Percentiles rank a stretch among this genome's conserved stretches.
Conservation (phyloP, 2,888 invertebrate genomes). For the Perizoma flavofasciatum region DNA sequence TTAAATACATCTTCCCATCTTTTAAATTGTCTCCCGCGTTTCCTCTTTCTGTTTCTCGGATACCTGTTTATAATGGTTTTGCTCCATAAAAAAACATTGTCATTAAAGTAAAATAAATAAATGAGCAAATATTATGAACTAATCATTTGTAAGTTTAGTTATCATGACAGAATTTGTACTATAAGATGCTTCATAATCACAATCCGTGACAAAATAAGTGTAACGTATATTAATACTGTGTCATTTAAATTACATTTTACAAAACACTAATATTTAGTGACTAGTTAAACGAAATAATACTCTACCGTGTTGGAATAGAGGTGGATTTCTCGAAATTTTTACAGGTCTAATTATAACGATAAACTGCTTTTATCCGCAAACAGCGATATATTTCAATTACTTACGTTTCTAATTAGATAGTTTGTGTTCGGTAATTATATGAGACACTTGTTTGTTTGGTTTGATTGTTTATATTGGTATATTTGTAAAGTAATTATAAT, state of each 20-base stretch:
- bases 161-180: conserved; percentile 7
- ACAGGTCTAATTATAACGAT: conserved; percentile 6
- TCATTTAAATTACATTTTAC: too few species aligned
- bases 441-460: conserved; percentile 22
- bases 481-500: conserved; percentile 10
- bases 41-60: too few species aligned
- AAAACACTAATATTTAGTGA: too few species aligned
- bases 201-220: too few species aligned
- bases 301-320: conserved; percentile 3
- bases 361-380: conserved; percentile 22
- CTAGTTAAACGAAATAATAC: conserved; percentile 7
- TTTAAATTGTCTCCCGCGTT: too few species aligned
- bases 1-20: too few species aligned
- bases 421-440: conserved; percentile 24
- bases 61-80: too few species aligned
- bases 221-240: too few species aligned
- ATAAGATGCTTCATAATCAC: conserved; percentile 2
- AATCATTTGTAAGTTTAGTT: too few species aligned
- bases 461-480: conserved; percentile 10
- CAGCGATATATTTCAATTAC: conserved; percentile 29
- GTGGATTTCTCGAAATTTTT: background rate
- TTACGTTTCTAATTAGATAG: conserved; percentile 18
- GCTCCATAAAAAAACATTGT: too few species aligned
- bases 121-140: too few species aligned
- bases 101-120: too few species aligned